Conservation (phyloP, 2,113 vertebrate species). For the Mastomys coucha region DNA sequence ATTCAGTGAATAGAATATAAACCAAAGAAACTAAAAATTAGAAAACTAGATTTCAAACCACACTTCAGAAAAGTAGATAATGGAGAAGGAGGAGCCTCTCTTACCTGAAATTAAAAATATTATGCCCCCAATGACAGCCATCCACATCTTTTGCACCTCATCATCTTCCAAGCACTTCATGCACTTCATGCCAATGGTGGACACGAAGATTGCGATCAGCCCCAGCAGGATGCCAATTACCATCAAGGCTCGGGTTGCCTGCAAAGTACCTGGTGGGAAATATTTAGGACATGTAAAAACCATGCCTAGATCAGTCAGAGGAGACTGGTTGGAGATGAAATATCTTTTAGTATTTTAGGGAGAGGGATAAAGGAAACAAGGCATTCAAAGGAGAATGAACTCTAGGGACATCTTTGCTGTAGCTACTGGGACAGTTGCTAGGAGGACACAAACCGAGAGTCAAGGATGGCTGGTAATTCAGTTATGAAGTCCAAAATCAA, state of each 20-base stretch:
- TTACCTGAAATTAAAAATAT: slow-evolving; percentile 92
- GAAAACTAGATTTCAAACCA: not conserved
- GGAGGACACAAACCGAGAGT: not conserved
- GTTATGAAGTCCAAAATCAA: slow-evolving; percentile 24
- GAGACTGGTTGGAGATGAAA: not conserved
- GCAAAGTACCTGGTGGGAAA: slow-evolving; percentile 88
- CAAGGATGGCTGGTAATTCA: not conserved
- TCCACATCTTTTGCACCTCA: slow-evolving; percentile 88
- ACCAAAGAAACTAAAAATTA: not conserved
- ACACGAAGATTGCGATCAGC: slow-evolving; percentile 87
- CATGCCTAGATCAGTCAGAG: not conserved
- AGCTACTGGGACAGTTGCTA: not conserved
- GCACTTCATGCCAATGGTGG: slow-evolving; percentile 93
- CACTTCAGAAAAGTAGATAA: not conserved
- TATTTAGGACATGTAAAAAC: slow-evolving; percentile 28
- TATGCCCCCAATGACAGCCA: slow-evolving; percentile 90
- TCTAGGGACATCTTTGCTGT: not conserved
- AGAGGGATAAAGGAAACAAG: not conserved
- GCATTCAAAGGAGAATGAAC: too few species aligned
- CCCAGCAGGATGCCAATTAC: slow-evolving; percentile 91
- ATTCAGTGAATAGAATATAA: not conserved
- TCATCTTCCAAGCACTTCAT: slow-evolving; percentile 92
- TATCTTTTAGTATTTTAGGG: not conserved
- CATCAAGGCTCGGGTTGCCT: slow-evolving; percentile 93
- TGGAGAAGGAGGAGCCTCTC: not conserved